phyloP scores from a whole-genome alignment of 2,797 vertebrate species.

The Heliangelus exortis region DNA sequence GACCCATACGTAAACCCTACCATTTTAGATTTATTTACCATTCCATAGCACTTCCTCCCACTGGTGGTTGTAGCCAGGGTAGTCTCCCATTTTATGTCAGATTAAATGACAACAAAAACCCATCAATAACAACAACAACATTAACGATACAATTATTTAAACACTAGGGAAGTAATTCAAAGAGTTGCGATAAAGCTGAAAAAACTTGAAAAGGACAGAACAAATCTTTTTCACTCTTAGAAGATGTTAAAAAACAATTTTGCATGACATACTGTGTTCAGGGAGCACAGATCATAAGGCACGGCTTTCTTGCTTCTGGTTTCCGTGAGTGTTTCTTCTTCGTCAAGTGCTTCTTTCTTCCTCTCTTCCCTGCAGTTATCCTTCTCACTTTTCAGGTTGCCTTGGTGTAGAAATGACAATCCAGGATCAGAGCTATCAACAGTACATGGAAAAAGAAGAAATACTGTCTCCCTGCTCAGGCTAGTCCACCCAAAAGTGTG shows the following conservation, averaged over 20 bases:
- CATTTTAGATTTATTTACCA: not conserved
- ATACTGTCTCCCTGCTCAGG: not conserved
- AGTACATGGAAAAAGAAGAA: not conserved
- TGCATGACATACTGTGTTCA: not conserved
- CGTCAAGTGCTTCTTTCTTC: not conserved
- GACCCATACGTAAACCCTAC: not conserved
- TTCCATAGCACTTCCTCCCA: not conserved
- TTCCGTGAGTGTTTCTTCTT: not conserved
- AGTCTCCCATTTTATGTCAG: not conserved
- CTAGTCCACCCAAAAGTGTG: not conserved
- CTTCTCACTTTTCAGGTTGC: not conserved
- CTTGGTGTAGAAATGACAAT: not conserved
- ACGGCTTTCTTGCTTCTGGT: not conserved
- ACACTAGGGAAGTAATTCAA: not conserved
- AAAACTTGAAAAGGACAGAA: not conserved
- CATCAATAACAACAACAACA: not conserved
- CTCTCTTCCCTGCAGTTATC: not conserved
- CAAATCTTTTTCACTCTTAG: not conserved
- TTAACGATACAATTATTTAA: not conserved
- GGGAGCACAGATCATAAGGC: not conserved
- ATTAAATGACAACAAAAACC: not conserved
- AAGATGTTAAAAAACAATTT: not conserved
- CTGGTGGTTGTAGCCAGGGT: not conserved
- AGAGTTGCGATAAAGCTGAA: not conserved
- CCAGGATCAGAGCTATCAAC: not conserved